Evolutionary conservation across 23 tunicate genomes (phyloP), one percentile per base, ranked within the genome.

Genomic region (Trididemnum clinides): DNA sequence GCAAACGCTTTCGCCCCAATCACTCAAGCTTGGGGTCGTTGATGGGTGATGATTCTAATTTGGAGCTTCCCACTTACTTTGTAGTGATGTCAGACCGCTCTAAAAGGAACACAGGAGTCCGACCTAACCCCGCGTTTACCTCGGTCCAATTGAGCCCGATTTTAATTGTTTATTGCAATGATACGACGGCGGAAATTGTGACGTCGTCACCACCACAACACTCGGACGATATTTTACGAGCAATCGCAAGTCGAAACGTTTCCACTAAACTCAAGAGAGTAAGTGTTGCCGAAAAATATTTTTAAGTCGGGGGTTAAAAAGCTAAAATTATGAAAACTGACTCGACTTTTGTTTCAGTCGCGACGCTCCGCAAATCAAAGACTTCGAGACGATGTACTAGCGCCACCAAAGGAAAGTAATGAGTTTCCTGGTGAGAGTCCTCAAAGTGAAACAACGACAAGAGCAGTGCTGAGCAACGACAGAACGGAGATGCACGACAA

Each of bases 131-230:
- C n/a, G 72, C 76, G 34, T 49, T 72, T 25, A 51, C 12, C 27
- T 50, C 80, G 39, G 19, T 51, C 12, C 28, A 23, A 27, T 37
- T 28, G 51, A 65, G 32, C 50, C 84, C 64, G 34, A 69, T 92
- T 18, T 69, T 92, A 64, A 83, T 92, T 22, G 86, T 83, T 18
- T 92, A 92, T 44, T 82, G 85, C 33, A 92, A 92, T 73, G 97
- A 92, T 39, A 36, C 97, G 12, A 57, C 44, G 21, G 64, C 96
- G 0, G 85, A 51, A 21, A 26, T 23, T 21, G 51, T 28, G 29
- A 79, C 51, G 3, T 25, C 83, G 0, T 69, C 87, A 6, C 33
- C 38, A n/a, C 79, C 75, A 29, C 77, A 25, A 25, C 28, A 28
- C 18, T 31, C 90, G 21, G 28, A 71, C 34, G 34, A 31, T 2